Conservation (phyloP, 2,888 invertebrate genomes). For the Cylloceria caligata region DNA sequence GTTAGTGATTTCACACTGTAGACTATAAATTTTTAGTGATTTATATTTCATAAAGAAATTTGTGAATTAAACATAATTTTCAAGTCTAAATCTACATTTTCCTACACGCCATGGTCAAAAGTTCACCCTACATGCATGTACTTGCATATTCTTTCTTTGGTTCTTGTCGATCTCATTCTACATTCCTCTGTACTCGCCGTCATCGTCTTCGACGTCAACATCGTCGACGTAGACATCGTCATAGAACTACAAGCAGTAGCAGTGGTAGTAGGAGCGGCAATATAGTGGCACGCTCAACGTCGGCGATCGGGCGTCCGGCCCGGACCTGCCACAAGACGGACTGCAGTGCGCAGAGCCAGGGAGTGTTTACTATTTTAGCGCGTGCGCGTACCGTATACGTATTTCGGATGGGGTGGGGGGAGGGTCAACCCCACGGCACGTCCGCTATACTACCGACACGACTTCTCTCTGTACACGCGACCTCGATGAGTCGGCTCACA, state of each 20-base stretch:
- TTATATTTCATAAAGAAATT: too few species aligned
- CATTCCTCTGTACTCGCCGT: constrained; percentile 11
- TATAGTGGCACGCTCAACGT: constrained; percentile 44
- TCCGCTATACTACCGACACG: constrained; percentile 12
- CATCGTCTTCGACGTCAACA: constrained; percentile 52
- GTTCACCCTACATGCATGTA: background rate
- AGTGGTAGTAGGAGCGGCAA: constrained; percentile 6
- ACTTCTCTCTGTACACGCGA: constrained; percentile 49
- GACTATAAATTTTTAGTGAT: too few species aligned
- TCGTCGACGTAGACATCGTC: constrained; percentile 33
- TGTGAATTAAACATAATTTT: background rate
- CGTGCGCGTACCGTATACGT: constrained; percentile 75
- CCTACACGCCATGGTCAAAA: background rate
- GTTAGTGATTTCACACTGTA: too few species aligned
- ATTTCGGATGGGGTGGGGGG: constrained; percentile 63
- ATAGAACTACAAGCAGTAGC: constrained; percentile 15
- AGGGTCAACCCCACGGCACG: constrained; percentile 59
- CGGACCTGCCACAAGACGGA: constrained; percentile 83
- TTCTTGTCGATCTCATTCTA: constrained; percentile 37
- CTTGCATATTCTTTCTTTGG: background rate
- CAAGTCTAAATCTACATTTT: background rate
- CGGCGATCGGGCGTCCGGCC: constrained; percentile 70
- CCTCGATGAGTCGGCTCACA: constrained; percentile 35
- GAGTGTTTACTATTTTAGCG: constrained; percentile 83
- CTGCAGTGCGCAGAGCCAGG: constrained; percentile 81